Percentiles rank a stretch among this genome's conserved stretches.
These are phyloP conservation scores for Deilephila elpenor DNA, from an alignment of 2,888 invertebrate species.

Conservation along the genomic window DNA sequence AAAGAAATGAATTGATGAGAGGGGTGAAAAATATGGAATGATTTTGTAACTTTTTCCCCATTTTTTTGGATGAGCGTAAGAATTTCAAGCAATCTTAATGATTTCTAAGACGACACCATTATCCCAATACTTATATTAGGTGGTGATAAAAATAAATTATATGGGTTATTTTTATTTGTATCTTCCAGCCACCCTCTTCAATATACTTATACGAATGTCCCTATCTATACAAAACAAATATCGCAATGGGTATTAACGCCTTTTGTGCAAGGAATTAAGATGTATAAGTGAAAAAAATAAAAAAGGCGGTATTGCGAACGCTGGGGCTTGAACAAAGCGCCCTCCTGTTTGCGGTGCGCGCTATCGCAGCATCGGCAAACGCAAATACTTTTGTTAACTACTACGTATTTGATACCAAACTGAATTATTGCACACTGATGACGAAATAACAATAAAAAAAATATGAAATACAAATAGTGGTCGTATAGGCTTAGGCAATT, in stretches of 20 bases:
- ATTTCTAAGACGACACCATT: too few relatives aligned
- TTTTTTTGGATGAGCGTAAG: too few relatives aligned
- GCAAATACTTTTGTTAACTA: conserved; percentile 40
- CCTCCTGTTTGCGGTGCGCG: conserved; percentile 78
- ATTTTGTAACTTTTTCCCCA: too few relatives aligned
- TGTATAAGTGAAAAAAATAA: conserved; percentile 48
- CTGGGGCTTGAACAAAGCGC: conserved; percentile 63
- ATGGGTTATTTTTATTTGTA: background rate
- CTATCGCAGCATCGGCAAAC: conserved; percentile 66
- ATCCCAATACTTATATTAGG: background rate
- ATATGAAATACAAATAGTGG: too few relatives aligned
- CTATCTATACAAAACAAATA: conserved; percentile 27
- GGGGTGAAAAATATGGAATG: too few relatives aligned
- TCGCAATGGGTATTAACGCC: conserved; percentile 58
- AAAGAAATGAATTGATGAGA: too few relatives aligned
- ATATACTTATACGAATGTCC: background rate
- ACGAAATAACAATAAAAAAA: too few relatives aligned
- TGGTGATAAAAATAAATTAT: background rate
- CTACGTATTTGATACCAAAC: conserved; percentile 38
- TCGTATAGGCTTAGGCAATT: too few relatives aligned
- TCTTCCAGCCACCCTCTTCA: background rate
- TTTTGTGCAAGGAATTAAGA: conserved; percentile 66
- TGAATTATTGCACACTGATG: background rate
- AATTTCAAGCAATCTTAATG: too few relatives aligned
- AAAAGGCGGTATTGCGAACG: conserved; percentile 68